Percentiles rank a stretch among this genome's conserved stretches.
Evolutionary conservation across 2,797 vertebrate genomes (phyloP).

Genomic region (Crenichthys baileyi): DNA sequence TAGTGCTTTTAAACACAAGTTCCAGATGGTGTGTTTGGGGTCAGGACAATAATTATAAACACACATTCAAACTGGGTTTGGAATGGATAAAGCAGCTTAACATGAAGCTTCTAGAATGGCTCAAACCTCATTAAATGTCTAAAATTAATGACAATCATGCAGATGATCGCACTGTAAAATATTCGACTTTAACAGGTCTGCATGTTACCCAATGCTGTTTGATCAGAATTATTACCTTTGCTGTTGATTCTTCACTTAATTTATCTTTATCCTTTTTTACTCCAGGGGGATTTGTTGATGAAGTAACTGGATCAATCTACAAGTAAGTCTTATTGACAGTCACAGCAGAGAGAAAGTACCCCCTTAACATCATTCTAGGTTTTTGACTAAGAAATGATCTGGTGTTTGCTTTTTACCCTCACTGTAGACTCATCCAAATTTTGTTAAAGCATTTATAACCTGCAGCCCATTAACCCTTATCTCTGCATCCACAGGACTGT

Average conservation of each 20-base stretch:
- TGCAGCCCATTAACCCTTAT: conserved; percentile 6
- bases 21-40: too few relatives aligned
- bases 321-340: conserved; percentile 76
- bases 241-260: conserved; percentile 4
- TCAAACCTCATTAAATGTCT: background rate
- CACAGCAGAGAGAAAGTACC: background rate
- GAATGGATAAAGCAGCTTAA: too few relatives aligned
- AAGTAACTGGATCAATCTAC: conserved; percentile 86
- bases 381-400: background rate
- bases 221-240: background rate
- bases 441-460: background rate
- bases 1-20: too few relatives aligned
- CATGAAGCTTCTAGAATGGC: too few relatives aligned
- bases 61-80: too few relatives aligned
- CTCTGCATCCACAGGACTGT: conserved; percentile 76
- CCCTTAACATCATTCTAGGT: background rate
- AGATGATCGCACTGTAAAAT: background rate
- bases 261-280: background rate
- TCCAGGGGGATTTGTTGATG: conserved; percentile 85
- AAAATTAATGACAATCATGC: background rate
- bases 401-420: background rate
- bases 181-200: background rate
- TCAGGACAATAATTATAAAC: too few relatives aligned
- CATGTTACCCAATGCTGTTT: background rate
- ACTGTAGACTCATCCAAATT: background rate